Percentiles rank a stretch among this genome's conserved stretches.
Conservation (phyloP, 2,888 invertebrate species). For the Hyposoter didymator region DNA sequence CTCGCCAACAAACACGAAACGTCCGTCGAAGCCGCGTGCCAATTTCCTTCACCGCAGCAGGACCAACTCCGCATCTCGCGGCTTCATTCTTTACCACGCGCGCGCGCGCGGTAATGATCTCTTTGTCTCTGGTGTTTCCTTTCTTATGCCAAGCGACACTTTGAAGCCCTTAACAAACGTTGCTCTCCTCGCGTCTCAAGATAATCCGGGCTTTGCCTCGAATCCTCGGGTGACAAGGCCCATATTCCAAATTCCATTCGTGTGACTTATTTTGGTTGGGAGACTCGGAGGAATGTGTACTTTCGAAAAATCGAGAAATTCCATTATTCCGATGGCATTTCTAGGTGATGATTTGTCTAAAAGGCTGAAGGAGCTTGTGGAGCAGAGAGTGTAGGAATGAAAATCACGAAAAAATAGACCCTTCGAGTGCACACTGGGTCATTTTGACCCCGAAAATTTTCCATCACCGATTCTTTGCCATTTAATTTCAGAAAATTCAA, state of each 20-base stretch:
- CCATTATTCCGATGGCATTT: not conserved
- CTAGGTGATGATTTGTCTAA: not conserved
- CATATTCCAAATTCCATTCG: not conserved
- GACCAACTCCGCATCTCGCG: conserved; percentile 66
- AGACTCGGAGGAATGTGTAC: not conserved
- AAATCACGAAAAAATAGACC: no score
- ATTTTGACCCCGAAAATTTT: no score
- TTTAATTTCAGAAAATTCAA: no score
- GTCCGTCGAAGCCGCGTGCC: conserved; percentile 73
- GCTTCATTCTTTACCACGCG: conserved; percentile 74
- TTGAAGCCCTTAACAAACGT: conserved; percentile 65
- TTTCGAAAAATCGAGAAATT: not conserved
- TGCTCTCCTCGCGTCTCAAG: not conserved
- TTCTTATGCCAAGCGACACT: conserved; percentile 71
- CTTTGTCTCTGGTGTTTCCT: conserved; percentile 77
- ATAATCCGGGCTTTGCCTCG: conserved; percentile 57
- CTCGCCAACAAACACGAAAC: conserved; percentile 72
- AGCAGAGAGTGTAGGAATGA: no score
- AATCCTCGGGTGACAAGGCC: conserved; percentile 61
- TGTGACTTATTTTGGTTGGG: not conserved
- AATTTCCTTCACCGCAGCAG: conserved; percentile 11
- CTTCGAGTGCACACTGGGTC: no score
- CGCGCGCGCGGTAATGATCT: conserved; percentile 79
- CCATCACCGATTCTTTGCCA: no score
- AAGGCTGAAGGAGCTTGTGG: no score